Evolutionary conservation across 2,888 invertebrate genomes (phyloP).

Genomic region (Melitaea athalia): DNA sequence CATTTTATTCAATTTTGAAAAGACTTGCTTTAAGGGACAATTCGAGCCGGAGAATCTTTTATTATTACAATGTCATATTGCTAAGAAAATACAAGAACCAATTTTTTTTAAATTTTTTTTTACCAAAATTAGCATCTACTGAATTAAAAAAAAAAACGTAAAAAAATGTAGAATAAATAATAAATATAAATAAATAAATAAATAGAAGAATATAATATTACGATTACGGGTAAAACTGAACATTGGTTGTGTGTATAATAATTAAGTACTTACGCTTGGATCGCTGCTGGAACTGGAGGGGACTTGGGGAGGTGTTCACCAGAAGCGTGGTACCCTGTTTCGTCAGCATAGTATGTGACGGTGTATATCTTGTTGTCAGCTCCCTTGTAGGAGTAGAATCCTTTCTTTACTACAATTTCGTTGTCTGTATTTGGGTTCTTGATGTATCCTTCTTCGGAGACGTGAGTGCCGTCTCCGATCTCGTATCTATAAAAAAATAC

Average conservation of each 20-base stretch:
- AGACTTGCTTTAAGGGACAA: too few relatives aligned
- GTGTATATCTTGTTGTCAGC: conserved; percentile 72
- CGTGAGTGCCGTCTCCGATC: conserved; percentile 72
- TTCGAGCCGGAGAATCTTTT: too few relatives aligned
- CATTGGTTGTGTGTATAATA: neutral
- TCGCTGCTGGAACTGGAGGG: conserved; percentile 65
- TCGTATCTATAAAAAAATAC: conserved; percentile 62
- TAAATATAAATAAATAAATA: too few relatives aligned
- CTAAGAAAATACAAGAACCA: too few relatives aligned
- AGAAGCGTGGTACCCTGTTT: conserved; percentile 71
- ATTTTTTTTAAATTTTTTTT: too few relatives aligned
- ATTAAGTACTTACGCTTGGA: conserved; percentile 66
- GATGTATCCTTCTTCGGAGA: conserved; percentile 71
- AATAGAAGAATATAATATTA: too few relatives aligned
- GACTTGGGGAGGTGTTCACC: conserved; percentile 75
- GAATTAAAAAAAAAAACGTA: too few relatives aligned
- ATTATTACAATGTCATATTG: too few relatives aligned
- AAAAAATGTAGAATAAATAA: too few relatives aligned
- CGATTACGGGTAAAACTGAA: too few relatives aligned
- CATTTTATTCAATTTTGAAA: too few relatives aligned
- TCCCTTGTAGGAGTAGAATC: conserved; percentile 73
- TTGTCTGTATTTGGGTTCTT: conserved; percentile 60
- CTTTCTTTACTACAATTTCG: conserved; percentile 74
- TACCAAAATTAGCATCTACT: too few relatives aligned
- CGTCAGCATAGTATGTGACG: conserved; percentile 74